phyloP scores from a whole-genome alignment of 2,113 vertebrate species.

The Oostethus manadensis region DNA sequence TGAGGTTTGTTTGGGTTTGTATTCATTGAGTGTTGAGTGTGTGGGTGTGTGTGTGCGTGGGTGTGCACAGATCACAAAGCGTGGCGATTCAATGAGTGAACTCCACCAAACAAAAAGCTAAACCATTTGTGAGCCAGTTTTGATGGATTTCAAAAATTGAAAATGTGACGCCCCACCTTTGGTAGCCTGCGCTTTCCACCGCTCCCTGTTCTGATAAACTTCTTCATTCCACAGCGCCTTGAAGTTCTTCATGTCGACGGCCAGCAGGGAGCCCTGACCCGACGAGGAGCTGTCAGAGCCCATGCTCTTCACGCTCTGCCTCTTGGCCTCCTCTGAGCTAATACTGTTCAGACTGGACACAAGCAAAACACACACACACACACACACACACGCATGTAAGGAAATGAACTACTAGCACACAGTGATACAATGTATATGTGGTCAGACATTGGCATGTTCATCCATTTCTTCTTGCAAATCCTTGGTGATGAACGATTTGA shows the following conservation, averaged over 20 bases:
- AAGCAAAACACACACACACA: neutral
- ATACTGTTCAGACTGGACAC: slow-evolving; percentile 82
- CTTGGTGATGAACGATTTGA: too few species aligned
- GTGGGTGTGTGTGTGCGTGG: neutral
- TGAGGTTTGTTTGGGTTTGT: neutral
- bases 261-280: slow-evolving; percentile 81
- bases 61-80: neutral
- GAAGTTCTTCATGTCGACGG: slow-evolving; percentile 90
- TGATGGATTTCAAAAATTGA: too few species aligned
- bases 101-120: too few species aligned
- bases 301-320: slow-evolving; percentile 81
- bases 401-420: too few species aligned
- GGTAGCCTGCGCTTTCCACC: slow-evolving; percentile 88
- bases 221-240: slow-evolving; percentile 90
- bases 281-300: slow-evolving; percentile 83
- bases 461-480: too few species aligned
- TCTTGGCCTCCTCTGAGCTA: slow-evolving; percentile 80
- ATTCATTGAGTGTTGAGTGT: neutral
- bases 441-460: too few species aligned
- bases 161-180: slow-evolving; percentile 77
- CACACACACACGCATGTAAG: neutral
- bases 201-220: slow-evolving; percentile 87
- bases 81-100: too few species aligned
- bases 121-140: too few species aligned
- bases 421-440: too few species aligned